Evolutionary conservation across 2,113 vertebrate species (phyloP).

Genomic region (Ailurus styani): DNA sequence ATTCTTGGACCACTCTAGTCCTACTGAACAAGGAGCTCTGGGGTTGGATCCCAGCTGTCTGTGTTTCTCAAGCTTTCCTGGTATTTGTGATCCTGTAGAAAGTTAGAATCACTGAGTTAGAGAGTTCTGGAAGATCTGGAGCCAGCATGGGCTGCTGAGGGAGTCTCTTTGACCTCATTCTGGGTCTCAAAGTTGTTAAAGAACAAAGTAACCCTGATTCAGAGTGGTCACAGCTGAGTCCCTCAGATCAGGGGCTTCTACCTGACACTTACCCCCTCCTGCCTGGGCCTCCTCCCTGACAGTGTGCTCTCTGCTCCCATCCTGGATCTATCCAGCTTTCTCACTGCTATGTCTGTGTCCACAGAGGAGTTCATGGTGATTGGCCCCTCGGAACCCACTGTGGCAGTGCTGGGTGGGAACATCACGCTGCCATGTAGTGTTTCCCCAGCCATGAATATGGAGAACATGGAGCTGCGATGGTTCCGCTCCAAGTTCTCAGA

Average conservation of each 20-base stretch:
- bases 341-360: background rate
- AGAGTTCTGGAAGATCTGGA: background rate
- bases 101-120: background rate
- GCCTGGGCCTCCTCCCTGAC: accelerated
- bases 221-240: background rate
- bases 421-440: background rate
- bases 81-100: background rate
- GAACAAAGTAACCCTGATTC: no score
- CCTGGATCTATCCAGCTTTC: background rate
- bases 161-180: background rate
- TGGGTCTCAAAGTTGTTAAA: background rate
- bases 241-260: no score
- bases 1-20: accelerated
- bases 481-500: background rate
- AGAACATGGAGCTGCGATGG: constrained; percentile 33
- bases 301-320: background rate
- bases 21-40: no score
- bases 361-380: background rate
- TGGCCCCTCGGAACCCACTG: background rate
- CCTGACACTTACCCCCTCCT: accelerated
- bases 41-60: background rate
- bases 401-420: background rate
- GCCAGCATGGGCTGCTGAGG: background rate
- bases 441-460: background rate
- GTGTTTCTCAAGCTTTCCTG: background rate